A percentile compares a stretch with the other conserved stretches of the same genome.
Conservation (phyloP, 2,888 invertebrate species). For the Agriopis aurantiaria region DNA sequence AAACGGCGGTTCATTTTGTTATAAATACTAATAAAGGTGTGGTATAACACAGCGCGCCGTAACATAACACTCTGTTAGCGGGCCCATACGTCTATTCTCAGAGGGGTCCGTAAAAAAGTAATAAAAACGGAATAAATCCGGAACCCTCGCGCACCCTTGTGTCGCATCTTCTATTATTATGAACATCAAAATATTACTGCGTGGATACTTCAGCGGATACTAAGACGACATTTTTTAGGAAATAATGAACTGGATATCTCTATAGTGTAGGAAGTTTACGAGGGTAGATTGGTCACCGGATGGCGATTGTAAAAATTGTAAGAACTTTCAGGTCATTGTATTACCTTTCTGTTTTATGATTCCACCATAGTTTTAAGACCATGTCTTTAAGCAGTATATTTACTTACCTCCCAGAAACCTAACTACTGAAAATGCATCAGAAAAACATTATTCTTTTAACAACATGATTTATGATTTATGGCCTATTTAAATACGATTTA, state of each 20-base stretch:
- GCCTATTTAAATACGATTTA: too few species aligned
- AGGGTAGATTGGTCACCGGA: conserved; percentile 9
- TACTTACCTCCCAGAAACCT: too few species aligned
- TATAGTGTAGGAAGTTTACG: conserved; percentile 10
- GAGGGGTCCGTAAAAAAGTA: conserved; percentile 81
- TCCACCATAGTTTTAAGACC: too few species aligned
- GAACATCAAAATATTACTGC: conserved; percentile 79
- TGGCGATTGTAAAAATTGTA: not conserved
- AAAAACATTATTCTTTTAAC: too few species aligned
- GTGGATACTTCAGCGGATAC: conserved; percentile 51
- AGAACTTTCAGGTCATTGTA: not conserved
- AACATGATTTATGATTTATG: too few species aligned
- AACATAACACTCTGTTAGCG: conserved; percentile 66
- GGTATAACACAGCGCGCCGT: conserved; percentile 62
- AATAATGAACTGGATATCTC: conserved; percentile 53
- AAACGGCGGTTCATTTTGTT: conserved; percentile 45
- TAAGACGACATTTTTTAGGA: conserved; percentile 53
- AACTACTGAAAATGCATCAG: too few species aligned
- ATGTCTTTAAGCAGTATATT: too few species aligned
- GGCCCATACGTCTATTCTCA: conserved; percentile 60
- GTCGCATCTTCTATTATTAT: conserved; percentile 78
- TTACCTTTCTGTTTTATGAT: not conserved
- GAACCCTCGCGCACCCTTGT: conserved; percentile 65
- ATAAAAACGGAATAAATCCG: conserved; percentile 84
- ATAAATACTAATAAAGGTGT: conserved; percentile 60